Percentiles rank a stretch among this genome's conserved stretches.
phyloP scores from a whole-genome alignment of 2,888 invertebrate species.

The Drosophila pegasa region DNA sequence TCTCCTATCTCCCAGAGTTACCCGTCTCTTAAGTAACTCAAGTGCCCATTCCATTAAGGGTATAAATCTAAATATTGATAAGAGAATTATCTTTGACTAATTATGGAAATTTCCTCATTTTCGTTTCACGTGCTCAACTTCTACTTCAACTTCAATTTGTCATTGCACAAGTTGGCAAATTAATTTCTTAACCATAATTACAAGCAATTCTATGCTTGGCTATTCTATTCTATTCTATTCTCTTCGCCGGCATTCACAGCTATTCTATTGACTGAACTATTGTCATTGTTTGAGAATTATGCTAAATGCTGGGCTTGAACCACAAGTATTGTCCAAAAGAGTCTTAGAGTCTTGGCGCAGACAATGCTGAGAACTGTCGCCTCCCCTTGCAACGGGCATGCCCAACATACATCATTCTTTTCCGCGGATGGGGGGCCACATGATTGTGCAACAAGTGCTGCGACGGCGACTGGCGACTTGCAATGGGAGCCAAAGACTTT shows the following conservation, averaged over 20 bases:
- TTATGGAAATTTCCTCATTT: slow-evolving; percentile 11
- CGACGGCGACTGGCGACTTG: slow-evolving; percentile 46
- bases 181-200: slow-evolving; percentile 51
- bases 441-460: slow-evolving; percentile 59
- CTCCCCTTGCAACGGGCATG: slow-evolving; percentile 20
- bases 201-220: slow-evolving; percentile 33
- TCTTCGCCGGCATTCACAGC: slow-evolving; percentile 17
- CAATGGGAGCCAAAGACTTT: slow-evolving; percentile 40
- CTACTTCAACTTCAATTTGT: slow-evolving; percentile 16
- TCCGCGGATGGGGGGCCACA: slow-evolving; percentile 15
- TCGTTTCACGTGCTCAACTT: slow-evolving; percentile 4
- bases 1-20: background rate
- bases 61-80: slow-evolving; percentile 1
- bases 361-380: slow-evolving; percentile 62
- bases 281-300: slow-evolving; percentile 73
- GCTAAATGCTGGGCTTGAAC: slow-evolving; percentile 51
- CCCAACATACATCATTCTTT: slow-evolving; percentile 37
- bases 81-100: slow-evolving; percentile 4
- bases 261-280: slow-evolving; percentile 51
- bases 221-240: slow-evolving; percentile 19
- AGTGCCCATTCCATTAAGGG: background rate
- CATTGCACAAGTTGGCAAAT: slow-evolving; percentile 38
- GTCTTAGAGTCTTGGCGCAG: slow-evolving; percentile 37
- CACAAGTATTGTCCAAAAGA: slow-evolving; percentile 47
- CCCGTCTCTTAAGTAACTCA: background rate